Percentiles rank a stretch among this genome's conserved stretches.
Evolutionary conservation across 2,113 vertebrate genomes (phyloP).

Genomic region (Gallinago paraguaiae): DNA sequence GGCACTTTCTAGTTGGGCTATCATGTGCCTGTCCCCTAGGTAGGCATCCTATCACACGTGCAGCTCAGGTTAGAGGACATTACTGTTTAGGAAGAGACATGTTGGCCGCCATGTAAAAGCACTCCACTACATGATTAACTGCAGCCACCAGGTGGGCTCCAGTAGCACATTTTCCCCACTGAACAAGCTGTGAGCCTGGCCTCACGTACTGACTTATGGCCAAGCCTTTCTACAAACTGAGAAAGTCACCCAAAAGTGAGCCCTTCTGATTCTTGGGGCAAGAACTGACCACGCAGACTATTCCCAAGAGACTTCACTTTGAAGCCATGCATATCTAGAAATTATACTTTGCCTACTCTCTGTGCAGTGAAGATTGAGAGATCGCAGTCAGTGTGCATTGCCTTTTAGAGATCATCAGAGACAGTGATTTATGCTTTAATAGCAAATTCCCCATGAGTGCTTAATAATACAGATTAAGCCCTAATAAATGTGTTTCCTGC

Average conservation of each 20-base stretch:
- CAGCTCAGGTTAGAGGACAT: background rate
- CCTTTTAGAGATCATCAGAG: slow-evolving; percentile 5
- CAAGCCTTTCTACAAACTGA: background rate
- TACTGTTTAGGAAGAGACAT: background rate
- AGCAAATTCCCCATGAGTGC: slow-evolving; percentile 25
- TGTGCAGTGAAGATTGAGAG: background rate
- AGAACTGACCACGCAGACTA: background rate
- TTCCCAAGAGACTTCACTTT: background rate
- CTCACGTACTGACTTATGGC: background rate
- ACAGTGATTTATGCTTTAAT: slow-evolving; percentile 69
- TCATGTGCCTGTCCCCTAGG: background rate
- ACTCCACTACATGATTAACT: rapidly evolving
- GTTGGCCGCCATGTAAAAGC: rapidly evolving
- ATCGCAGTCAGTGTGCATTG: background rate
- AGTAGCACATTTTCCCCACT: background rate
- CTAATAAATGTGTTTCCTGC: slow-evolving; percentile 65
- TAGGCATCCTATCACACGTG: rapidly evolving
- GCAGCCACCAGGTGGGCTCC: background rate
- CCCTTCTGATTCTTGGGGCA: background rate
- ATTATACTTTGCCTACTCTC: background rate
- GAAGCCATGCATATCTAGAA: background rate
- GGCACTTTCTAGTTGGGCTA: background rate
- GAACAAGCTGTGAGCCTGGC: background rate
- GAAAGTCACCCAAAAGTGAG: background rate
- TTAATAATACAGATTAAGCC: slow-evolving; percentile 64